Evolutionary conservation across 2,888 invertebrate genomes (phyloP), one percentile per base, ranked within the genome.

Genomic region (Hypselothyrea guttata): DNA sequence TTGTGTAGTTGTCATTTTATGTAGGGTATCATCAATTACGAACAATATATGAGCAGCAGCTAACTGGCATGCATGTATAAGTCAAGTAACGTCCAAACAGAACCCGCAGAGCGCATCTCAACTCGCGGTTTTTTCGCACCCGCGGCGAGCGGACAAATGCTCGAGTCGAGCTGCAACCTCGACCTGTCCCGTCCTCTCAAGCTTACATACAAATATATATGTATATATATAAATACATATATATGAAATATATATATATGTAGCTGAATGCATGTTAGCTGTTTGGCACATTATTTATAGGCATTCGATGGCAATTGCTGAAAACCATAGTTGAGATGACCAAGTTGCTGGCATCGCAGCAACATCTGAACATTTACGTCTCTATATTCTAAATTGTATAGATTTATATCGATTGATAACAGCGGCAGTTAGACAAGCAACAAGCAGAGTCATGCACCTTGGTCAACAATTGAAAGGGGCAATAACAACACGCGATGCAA

Each of bases 261-360:
- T 55, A 8, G 22, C 15, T 41, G 33, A 16, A 15, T 38, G 16
- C n/a, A 27, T 30, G 40, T 46, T 47, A 51, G 48, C 54, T 66
- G 70, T 74, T 74, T 71, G 71, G 67, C 75, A 72, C 70, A 41
- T 87, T 87, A 88, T 88, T 87, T 88, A 88, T 87, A 81, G 87
- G 77, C 86, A 83, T 79, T 40, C 38, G 48, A 22, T 22, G 22
- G 22, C 2, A 22, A 22, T 22, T 22, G 22, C 5, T 22, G 22
- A 22, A 22, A 22, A 22, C 22, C 22, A 22, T 22, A 22, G 22
- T 22, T 54, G 15, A 30, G 33, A 38, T 52, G 62, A 62, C 53
- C 41, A 49, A 45, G 22, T 22, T 22, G 22, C 18, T 30, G 22
- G 22, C 27, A 38, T 37, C 55, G 52, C 22, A 4, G 22, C 22